phyloP scores from a whole-genome alignment of 1,140 invertebrate species.

The Solenopsis fugax region DNA sequence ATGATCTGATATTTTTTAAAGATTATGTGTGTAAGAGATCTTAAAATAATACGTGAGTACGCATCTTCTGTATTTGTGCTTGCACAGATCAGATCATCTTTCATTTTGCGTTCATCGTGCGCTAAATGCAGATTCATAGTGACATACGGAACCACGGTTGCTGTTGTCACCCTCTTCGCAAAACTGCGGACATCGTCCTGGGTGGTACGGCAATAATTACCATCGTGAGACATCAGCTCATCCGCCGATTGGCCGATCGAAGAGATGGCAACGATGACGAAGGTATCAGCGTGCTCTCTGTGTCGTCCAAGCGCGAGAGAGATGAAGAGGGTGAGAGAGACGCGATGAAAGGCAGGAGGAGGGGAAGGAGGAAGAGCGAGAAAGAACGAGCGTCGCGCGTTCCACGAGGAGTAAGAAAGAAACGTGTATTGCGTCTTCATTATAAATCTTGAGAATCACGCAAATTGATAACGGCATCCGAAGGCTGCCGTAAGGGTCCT shows the following conservation, averaged over 20 bases:
- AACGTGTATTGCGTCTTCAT: constrained; percentile 76
- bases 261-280: constrained; percentile 67
- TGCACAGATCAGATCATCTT: too few species aligned
- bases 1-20: background rate
- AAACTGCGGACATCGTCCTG: constrained; percentile 68
- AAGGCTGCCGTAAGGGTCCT: constrained; percentile 75
- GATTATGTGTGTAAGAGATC: background rate
- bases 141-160: background rate
- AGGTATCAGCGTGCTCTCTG: constrained; percentile 49
- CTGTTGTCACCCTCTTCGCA: constrained; percentile 53
- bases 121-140: constrained; percentile 29
- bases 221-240: constrained; percentile 64
- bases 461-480: constrained; percentile 81
- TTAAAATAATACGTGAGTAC: background rate
- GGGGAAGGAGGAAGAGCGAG: background rate
- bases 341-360: background rate
- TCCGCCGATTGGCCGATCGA: constrained; percentile 70
- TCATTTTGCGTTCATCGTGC: background rate
- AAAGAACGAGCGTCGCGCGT: constrained; percentile 2
- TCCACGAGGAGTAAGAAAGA: constrained; percentile 14
- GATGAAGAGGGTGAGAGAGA: constrained; percentile 13
- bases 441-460: constrained; percentile 79
- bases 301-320: background rate
- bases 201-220: constrained; percentile 77
- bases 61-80: constrained; percentile 1